Conservation (phyloP, 2,888 invertebrate genomes). For the Laothoe populi region DNA sequence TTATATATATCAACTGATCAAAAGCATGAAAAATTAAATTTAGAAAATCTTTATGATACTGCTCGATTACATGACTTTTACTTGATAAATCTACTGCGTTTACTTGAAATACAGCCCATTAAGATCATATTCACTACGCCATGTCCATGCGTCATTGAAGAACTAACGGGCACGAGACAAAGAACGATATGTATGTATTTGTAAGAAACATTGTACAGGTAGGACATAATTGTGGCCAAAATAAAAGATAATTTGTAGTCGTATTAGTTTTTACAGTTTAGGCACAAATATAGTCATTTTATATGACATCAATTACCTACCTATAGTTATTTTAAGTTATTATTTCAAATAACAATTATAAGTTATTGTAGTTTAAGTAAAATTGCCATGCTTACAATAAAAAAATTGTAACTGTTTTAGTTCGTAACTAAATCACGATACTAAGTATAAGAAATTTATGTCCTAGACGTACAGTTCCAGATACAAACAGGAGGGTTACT, state of each 20-base stretch:
- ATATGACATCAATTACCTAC: background rate
- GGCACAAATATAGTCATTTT: background rate
- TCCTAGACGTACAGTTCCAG: conserved; percentile 56
- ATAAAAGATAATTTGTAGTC: background rate
- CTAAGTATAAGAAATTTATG: conserved; percentile 34
- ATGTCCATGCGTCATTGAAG: conserved; percentile 40
- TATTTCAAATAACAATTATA: too few relatives aligned
- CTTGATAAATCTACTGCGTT: conserved; percentile 41
- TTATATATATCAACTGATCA: background rate
- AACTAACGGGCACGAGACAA: conserved; percentile 63
- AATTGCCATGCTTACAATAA: background rate
- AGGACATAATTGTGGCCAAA: conserved; percentile 36
- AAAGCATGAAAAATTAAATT: background rate
- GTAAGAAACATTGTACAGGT: conserved; percentile 58
- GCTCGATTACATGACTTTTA: background rate
- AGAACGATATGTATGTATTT: conserved; percentile 79
- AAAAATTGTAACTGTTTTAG: background rate
- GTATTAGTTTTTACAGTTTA: background rate
- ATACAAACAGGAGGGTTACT: too few relatives aligned
- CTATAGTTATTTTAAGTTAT: background rate
- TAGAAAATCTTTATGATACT: background rate
- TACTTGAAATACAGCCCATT: conserved; percentile 50
- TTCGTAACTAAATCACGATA: too few relatives aligned
- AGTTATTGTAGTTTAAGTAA: too few relatives aligned
- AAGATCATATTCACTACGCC: conserved; percentile 54